phyloP scores from a whole-genome alignment of 2,888 invertebrate species.

The Sarcophaga rosellei region DNA sequence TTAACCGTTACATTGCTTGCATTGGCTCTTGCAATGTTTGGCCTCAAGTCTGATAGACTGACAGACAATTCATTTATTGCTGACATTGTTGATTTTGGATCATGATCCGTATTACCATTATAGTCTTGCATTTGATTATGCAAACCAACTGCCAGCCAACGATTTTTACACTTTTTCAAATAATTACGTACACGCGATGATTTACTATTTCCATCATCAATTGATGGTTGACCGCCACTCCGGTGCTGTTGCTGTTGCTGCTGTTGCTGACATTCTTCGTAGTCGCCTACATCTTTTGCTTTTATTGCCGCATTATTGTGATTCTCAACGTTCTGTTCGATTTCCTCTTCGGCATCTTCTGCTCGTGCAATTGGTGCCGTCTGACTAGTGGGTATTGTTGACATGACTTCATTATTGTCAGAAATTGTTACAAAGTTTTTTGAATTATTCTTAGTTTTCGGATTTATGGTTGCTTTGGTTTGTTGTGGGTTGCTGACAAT shows the following conservation, averaged over 20 bases:
- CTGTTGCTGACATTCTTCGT: conserved; percentile 33
- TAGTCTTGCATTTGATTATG: conserved; percentile 69
- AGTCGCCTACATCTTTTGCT: conserved; percentile 52
- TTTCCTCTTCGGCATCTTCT: conserved; percentile 72
- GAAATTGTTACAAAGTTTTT: conserved; percentile 70
- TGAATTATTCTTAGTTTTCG: conserved; percentile 49
- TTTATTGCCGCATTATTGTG: conserved; percentile 37
- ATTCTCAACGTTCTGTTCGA: conserved; percentile 55
- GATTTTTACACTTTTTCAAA: conserved; percentile 80
- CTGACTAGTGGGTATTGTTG: conserved; percentile 50
- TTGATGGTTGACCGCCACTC: background rate
- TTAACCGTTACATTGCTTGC: conserved; percentile 52
- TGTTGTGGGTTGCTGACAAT: conserved; percentile 58
- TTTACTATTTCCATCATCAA: conserved; percentile 76
- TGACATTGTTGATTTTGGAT: conserved; percentile 56
- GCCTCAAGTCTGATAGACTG: conserved; percentile 49
- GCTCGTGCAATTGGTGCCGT: conserved; percentile 76
- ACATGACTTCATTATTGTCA: conserved; percentile 71
- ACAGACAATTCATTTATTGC: conserved; percentile 52
- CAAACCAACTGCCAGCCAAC: conserved; percentile 78
- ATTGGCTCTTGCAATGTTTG: conserved; percentile 7
- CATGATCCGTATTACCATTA: conserved; percentile 53
- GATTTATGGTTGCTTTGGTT: conserved; percentile 65
- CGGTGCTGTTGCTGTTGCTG: conserved; percentile 43
- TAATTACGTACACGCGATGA: conserved; percentile 80